Percentiles rank a stretch among this genome's conserved stretches.
Conservation (phyloP, 2,797 vertebrate genomes). For the Megalops cyprinoides region DNA sequence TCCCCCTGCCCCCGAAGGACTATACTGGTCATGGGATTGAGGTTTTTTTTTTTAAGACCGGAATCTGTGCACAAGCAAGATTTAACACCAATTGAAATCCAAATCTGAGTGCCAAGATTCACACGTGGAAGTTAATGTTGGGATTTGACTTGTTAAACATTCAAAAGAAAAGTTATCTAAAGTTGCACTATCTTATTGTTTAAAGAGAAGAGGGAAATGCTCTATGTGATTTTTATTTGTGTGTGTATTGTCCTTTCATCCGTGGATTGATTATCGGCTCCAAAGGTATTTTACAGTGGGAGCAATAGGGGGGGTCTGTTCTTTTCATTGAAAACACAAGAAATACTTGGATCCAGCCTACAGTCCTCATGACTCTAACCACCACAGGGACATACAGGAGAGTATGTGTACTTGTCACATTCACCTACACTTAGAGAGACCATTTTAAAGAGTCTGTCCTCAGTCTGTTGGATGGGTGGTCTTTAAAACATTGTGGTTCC, state of each 20-base stretch:
- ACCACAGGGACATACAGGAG: constrained; percentile 52
- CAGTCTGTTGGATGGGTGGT: no score
- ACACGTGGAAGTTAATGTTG: constrained; percentile 79
- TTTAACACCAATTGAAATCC: constrained; percentile 72
- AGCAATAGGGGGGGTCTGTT: constrained; percentile 72
- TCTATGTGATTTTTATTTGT: constrained; percentile 70
- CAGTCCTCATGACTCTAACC: constrained; percentile 58
- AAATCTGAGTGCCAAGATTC: constrained; percentile 94
- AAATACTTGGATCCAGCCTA: constrained; percentile 76
- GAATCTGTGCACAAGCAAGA: constrained; percentile 77
- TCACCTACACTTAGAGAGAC: constrained; percentile 64
- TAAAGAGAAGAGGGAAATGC: constrained; percentile 81
- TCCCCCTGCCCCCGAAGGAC: constrained; percentile 35
- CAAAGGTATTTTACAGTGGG: constrained; percentile 69
- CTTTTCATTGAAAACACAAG: constrained; percentile 67
- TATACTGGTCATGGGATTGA: constrained; percentile 47
- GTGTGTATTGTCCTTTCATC: constrained; percentile 70
- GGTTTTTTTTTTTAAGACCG: constrained; percentile 59
- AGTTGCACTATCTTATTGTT: constrained; percentile 90
- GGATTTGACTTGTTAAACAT: constrained; percentile 79
- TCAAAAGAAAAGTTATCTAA: constrained; percentile 74
- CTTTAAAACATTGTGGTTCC: no score
- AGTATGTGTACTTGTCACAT: constrained; percentile 59
- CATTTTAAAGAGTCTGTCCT: constrained; percentile 43
- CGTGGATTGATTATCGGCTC: constrained; percentile 73